Evolutionary conservation across 2,113 vertebrate species (phyloP).

Genomic region (Alosa alosa): DNA sequence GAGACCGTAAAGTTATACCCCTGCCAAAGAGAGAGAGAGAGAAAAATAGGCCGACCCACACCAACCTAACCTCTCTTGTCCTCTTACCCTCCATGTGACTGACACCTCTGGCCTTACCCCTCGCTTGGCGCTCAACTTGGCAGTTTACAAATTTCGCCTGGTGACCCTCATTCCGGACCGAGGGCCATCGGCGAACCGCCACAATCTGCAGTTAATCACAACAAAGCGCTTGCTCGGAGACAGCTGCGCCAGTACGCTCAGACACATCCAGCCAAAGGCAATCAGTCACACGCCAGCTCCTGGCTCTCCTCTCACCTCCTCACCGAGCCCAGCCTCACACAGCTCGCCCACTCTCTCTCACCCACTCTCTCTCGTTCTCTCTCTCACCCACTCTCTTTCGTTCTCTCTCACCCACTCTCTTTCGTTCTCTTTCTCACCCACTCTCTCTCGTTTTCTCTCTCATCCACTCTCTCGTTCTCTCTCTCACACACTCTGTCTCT

Average conservation of each 20-base stretch:
- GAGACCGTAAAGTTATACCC: not conserved
- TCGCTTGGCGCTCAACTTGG: not conserved
- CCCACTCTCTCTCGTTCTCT: not conserved
- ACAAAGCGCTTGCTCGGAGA: not conserved
- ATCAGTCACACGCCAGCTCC: not conserved
- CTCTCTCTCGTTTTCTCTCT: not conserved
- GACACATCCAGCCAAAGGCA: slow-evolving; percentile 14
- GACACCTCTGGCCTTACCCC: not conserved
- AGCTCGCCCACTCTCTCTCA: not conserved
- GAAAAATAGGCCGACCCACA: not conserved
- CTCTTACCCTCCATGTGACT: not conserved
- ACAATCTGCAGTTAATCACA: slow-evolving; percentile 28
- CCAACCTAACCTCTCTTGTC: not conserved
- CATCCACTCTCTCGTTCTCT: not conserved
- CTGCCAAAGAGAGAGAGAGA: not conserved
- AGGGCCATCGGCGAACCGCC: not conserved
- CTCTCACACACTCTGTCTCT: not conserved
- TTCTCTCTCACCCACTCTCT: not conserved
- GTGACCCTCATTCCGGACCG: not conserved
- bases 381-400: not conserved
- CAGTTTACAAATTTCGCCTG: not conserved
- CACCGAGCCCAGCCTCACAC: not conserved
- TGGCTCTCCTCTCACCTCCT: not conserved
- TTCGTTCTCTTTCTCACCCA: not conserved
- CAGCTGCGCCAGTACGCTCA: not conserved